Conservation (phyloP, 2,797 vertebrate genomes). For the Prunella strophiata region DNA sequence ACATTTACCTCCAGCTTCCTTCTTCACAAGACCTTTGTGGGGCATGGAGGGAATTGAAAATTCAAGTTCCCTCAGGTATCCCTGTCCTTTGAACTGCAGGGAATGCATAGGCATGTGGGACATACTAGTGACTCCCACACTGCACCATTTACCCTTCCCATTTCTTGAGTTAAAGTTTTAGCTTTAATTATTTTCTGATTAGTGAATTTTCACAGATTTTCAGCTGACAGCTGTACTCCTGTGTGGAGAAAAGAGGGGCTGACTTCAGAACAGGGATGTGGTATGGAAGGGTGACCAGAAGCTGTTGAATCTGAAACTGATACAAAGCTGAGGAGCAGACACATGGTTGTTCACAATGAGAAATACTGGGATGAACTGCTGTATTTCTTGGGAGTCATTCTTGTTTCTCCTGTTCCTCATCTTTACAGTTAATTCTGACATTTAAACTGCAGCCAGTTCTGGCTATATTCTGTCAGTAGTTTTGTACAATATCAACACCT, state of each 20-base stretch:
- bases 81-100: neutral
- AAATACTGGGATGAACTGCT: neutral
- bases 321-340: neutral
- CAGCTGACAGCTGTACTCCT: neutral
- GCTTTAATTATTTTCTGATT: neutral
- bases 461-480: neutral
- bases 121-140: neutral
- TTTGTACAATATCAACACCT: neutral
- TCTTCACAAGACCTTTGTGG: neutral
- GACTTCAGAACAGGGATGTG: neutral
- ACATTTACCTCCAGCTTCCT: slow-evolving; percentile 9
- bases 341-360: neutral
- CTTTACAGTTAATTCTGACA: neutral
- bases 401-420: neutral
- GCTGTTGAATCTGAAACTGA: neutral
- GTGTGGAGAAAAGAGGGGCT: neutral
- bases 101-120: neutral
- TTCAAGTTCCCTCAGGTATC: neutral
- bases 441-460: neutral
- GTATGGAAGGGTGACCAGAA: neutral
- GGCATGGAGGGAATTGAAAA: neutral
- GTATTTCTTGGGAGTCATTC: neutral
- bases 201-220: neutral
- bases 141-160: neutral
- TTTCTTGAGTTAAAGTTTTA: neutral